Conservation (phyloP, 2,113 vertebrate genomes). For the Brachionichthys hirsutus region DNA sequence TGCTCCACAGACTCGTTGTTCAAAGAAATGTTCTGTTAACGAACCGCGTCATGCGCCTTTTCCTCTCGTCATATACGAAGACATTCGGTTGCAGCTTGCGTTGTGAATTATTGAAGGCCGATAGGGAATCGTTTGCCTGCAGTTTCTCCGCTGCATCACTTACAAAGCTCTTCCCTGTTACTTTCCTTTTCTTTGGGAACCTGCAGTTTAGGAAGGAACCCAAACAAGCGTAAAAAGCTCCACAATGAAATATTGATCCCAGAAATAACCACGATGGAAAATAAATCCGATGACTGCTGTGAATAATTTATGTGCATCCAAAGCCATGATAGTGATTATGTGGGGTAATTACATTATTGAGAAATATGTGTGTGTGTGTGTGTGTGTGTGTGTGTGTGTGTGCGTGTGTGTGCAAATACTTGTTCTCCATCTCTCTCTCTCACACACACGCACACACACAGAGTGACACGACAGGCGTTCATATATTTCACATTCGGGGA, state of each 20-base stretch:
- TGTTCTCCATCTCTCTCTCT: too few relatives aligned
- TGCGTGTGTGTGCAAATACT: constrained; percentile 4
- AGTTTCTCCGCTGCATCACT: constrained; percentile 33
- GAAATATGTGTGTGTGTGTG: constrained; percentile 12
- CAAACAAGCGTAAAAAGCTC: constrained; percentile 48
- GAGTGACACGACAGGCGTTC: constrained; percentile 16
- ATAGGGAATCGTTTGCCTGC: constrained; percentile 14
- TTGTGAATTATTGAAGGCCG: constrained; percentile 61
- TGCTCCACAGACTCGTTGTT: constrained; percentile 2
- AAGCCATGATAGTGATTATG: constrained; percentile 31
- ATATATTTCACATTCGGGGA: constrained; percentile 46
- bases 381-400: constrained; percentile 9
- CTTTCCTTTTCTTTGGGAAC: constrained; percentile 54
- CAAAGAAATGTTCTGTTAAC: constrained; percentile 21
- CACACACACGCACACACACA: neutral
- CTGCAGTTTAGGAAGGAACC: constrained; percentile 29
- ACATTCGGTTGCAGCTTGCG: constrained; percentile 6
- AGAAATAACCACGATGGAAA: constrained; percentile 43
- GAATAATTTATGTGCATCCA: constrained; percentile 45
- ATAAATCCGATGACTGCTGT: constrained; percentile 26
- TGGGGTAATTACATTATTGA: constrained; percentile 4
- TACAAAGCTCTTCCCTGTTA: constrained; percentile 14
- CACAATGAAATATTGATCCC: constrained; percentile 58
- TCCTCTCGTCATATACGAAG: constrained; percentile 29
- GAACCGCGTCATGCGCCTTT: neutral